Conservation (phyloP, 2,113 vertebrate genomes). For the Pimephales promelas region DNA sequence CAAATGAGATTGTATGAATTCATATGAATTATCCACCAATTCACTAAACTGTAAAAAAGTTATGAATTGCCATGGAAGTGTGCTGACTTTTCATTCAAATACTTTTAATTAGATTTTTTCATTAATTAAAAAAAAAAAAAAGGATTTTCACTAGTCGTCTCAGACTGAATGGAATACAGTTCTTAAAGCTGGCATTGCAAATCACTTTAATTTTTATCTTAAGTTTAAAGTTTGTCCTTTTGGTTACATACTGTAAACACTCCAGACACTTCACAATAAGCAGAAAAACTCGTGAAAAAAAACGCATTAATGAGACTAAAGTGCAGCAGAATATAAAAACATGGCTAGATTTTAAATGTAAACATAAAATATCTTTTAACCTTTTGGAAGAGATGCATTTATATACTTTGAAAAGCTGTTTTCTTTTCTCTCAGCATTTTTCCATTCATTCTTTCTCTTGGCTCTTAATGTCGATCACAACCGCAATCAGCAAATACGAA, state of each 20-base stretch:
- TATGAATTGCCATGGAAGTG: background rate
- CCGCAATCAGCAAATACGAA: constrained; percentile 55
- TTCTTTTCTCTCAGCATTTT: background rate
- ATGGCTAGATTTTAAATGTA: background rate
- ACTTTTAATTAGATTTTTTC: background rate
- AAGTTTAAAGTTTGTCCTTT: constrained; percentile 23
- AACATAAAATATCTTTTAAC: background rate
- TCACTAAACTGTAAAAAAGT: background rate
- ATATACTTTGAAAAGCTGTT: background rate
- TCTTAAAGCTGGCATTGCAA: background rate
- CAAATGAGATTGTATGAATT: background rate
- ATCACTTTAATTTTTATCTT: background rate
- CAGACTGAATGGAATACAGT: background rate
- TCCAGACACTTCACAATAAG: background rate
- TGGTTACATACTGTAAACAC: background rate
- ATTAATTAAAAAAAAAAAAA: background rate
- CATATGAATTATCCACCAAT: background rate
- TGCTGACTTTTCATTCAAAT: background rate
- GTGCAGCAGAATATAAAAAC: background rate
- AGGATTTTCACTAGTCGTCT: background rate
- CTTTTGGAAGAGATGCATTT: background rate
- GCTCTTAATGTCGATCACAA: constrained; percentile 42
- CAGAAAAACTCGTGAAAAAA: background rate
- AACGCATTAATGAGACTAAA: background rate
- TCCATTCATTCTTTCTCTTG: constrained; percentile 28